These are phyloP conservation scores for Siphonodentalium dalli DNA, from an alignment of 2,888 invertebrate species.

Conservation along the genomic window DNA sequence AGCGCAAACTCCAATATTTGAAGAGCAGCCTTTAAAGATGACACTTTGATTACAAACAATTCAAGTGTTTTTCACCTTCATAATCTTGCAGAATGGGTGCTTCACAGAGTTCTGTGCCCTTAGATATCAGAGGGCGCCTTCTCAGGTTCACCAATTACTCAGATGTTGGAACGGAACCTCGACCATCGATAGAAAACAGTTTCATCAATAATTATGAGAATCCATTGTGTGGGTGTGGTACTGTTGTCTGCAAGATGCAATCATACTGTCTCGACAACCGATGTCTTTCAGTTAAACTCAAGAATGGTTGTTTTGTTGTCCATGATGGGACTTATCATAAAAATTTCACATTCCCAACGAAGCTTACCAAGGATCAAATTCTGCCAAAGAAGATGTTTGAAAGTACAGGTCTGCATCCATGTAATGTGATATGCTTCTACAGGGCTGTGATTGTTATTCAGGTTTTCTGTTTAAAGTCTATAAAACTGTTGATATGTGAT, in stretches of 20 bases:
- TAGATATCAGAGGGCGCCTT: no score
- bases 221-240: no score
- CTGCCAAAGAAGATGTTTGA: conserved; percentile 1
- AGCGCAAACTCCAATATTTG: no score
- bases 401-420: background rate
- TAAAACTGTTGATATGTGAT: background rate
- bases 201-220: no score
- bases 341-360: background rate
- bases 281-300: background rate
- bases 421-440: conserved; percentile 1
- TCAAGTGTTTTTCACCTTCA: no score
- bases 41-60: no score
- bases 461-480: background rate
- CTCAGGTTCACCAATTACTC: no score
- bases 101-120: no score
- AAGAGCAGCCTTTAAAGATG: no score
- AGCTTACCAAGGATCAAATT: background rate
- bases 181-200: no score
- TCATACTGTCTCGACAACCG: conserved; percentile 4
- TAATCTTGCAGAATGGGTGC: no score
- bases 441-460: conserved; percentile 2
- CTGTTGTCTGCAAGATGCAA: background rate
- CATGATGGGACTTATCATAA: background rate
- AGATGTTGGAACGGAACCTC: no score
- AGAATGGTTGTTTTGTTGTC: background rate